Conservation (phyloP, 1,140 invertebrate genomes). For the Proctacanthus coquilletti region DNA sequence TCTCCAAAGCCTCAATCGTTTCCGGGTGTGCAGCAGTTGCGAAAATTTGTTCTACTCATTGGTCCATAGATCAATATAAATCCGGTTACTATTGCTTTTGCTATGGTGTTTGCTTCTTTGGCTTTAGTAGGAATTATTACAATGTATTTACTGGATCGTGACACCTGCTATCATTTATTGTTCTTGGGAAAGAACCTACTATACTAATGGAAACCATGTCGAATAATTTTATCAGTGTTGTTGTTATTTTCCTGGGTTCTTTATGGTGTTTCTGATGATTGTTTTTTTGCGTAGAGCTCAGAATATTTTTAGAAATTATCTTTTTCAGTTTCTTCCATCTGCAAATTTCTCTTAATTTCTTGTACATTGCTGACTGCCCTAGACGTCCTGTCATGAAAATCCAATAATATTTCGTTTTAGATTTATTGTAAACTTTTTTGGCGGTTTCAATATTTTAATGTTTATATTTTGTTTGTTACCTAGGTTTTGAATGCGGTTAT, state of each 20-base stretch:
- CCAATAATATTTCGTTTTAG: neutral
- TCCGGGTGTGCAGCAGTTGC: too few relatives aligned
- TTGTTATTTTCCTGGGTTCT: neutral
- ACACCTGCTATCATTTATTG: too few relatives aligned
- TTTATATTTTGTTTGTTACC: neutral
- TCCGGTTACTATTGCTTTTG: neutral
- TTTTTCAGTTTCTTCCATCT: neutral
- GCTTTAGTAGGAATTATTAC: neutral
- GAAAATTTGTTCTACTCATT: neutral
- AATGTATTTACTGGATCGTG: neutral
- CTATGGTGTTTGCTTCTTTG: neutral
- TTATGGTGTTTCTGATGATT: neutral
- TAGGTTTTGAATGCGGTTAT: neutral
- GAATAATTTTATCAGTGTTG: neutral
- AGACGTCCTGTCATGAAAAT: neutral
- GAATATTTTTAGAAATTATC: neutral
- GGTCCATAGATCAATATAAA: neutral
- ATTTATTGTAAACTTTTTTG: neutral
- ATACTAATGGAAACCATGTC: neutral
- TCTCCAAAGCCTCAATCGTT: neutral
- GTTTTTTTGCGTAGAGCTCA: neutral
- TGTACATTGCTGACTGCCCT: neutral
- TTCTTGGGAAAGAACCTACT: neutral
- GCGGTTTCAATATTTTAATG: neutral
- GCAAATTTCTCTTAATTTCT: neutral